Evolutionary conservation across 2,113 vertebrate species (phyloP).

Genomic region (Ictalurus furcatus): DNA sequence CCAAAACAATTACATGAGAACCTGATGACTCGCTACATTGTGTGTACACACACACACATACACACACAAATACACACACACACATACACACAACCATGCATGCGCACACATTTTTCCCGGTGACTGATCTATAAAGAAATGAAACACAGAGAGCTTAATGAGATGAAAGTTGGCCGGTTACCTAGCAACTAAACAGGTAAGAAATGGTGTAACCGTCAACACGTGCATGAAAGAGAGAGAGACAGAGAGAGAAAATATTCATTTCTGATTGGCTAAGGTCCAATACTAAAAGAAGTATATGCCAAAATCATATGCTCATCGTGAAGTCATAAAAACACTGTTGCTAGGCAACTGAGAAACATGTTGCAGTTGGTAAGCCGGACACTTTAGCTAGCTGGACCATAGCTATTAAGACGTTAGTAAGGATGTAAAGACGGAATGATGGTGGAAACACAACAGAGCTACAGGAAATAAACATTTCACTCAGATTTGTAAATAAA

Average conservation of each 20-base stretch:
- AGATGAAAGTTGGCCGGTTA: conserved; percentile 53
- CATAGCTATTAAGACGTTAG: background rate
- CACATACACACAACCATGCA: background rate
- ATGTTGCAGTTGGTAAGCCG: background rate
- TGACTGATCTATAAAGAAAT: conserved; percentile 53
- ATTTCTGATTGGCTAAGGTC: background rate
- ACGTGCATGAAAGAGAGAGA: background rate
- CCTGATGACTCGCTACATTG: conserved; percentile 38
- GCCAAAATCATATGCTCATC: background rate
- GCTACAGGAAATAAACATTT: background rate
- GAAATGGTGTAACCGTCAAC: background rate
- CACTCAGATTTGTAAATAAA: background rate
- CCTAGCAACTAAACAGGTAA: conserved; percentile 58
- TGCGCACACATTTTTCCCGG: conserved; percentile 53
- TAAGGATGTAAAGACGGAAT: background rate
- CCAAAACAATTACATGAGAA: conserved; percentile 45
- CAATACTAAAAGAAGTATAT: background rate
- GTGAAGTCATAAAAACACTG: background rate
- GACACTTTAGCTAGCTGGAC: background rate
- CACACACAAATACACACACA: conserved; percentile 8
- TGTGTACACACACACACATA: background rate
- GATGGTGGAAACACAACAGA: background rate
- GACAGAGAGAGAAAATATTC: conserved; percentile 33
- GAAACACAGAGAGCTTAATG: conserved; percentile 56
- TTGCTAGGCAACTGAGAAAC: background rate